Conservation (phyloP, 2,888 invertebrate genomes). For the Pycnomerus fuliginosus region DNA sequence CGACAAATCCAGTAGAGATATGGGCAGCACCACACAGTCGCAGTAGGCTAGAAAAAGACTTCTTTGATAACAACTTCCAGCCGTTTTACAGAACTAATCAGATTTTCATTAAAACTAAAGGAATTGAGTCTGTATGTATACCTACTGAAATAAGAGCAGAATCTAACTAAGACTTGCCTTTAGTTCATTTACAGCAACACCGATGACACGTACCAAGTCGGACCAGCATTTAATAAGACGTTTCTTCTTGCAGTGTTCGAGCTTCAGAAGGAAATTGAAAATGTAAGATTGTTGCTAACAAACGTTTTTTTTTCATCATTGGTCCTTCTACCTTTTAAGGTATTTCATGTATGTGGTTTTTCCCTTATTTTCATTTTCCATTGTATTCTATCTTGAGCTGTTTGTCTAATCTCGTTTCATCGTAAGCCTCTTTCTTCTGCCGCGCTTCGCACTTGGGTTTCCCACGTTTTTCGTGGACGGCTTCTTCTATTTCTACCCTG, state of each 20-base stretch:
- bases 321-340: too few relatives aligned
- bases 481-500: too few relatives aligned
- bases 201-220: slow-evolving; percentile 62
- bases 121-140: slow-evolving; percentile 55
- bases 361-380: too few relatives aligned
- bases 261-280: slow-evolving; percentile 66
- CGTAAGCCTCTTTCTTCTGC: too few relatives aligned
- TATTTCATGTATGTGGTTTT: too few relatives aligned
- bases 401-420: too few relatives aligned
- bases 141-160: background rate
- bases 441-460: too few relatives aligned
- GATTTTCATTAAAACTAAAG: slow-evolving; percentile 73
- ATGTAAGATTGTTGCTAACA: slow-evolving; percentile 48
- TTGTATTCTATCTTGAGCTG: too few relatives aligned
- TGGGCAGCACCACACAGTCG: slow-evolving; percentile 86
- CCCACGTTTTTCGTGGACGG: too few relatives aligned
- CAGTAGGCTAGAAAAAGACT: slow-evolving; percentile 81
- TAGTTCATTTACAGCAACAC: slow-evolving; percentile 45
- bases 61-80: slow-evolving; percentile 82
- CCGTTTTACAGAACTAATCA: slow-evolving; percentile 91
- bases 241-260: slow-evolving; percentile 73
- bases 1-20: slow-evolving; percentile 86
- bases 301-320: too few relatives aligned
- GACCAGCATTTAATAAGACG: slow-evolving; percentile 76
- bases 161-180: slow-evolving; percentile 7